Percentiles rank a stretch among this genome's conserved stretches.
Conservation (phyloP, 2,888 invertebrate species). For the Caenorhabditis sinica region DNA sequence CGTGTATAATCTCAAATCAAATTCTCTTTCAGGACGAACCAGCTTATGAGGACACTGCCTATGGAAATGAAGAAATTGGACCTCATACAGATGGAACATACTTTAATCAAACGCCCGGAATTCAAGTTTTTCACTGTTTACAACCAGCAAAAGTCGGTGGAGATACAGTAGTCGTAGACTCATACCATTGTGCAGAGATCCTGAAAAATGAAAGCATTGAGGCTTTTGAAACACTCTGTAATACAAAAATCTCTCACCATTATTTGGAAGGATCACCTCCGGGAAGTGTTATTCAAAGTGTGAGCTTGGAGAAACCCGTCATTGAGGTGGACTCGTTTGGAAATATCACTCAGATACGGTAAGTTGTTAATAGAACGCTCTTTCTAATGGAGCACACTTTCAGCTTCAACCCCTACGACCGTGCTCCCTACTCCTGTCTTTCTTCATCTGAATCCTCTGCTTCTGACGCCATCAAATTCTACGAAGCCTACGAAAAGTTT, state of each 20-base stretch:
- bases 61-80: conserved; percentile 88
- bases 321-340: conserved; percentile 68
- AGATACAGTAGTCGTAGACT: conserved; percentile 89
- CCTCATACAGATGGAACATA: conserved; percentile 91
- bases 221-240: conserved; percentile 86
- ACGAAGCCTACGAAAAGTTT: conserved; percentile 79
- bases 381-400: conserved; percentile 41
- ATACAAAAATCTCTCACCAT: conserved; percentile 72
- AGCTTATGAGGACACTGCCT: conserved; percentile 89
- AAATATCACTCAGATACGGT: conserved; percentile 71
- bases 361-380: conserved; percentile 67
- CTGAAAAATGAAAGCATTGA: conserved; percentile 85
- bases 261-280: conserved; percentile 75
- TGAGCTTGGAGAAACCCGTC: conserved; percentile 63
- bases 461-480: conserved; percentile 72
- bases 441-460: conserved; percentile 54
- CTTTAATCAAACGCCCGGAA: conserved; percentile 89
- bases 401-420: conserved; percentile 90
- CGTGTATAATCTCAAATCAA: neutral
- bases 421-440: conserved; percentile 86
- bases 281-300: conserved; percentile 54
- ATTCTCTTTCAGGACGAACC: conserved; percentile 74
- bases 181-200: conserved; percentile 87
- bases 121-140: conserved; percentile 87
- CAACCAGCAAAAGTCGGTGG: conserved; percentile 88